phyloP scores from a whole-genome alignment of 1,140 invertebrate genomes.

The Homarus americanus region DNA sequence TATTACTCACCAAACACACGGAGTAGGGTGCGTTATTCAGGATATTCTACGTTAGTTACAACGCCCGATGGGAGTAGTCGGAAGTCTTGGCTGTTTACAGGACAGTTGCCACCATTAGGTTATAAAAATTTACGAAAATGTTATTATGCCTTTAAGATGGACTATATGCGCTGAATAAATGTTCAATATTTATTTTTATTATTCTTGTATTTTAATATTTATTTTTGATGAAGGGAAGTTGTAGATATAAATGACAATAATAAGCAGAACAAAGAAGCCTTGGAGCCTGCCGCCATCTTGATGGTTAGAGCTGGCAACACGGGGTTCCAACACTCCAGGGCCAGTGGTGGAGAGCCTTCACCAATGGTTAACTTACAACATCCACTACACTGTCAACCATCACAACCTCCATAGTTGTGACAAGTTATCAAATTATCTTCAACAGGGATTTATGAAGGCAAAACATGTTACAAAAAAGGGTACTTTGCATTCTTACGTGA shows the following conservation, averaged over 20 bases:
- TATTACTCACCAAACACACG: slow-evolving; percentile 34
- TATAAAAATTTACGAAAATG: slow-evolving; percentile 61
- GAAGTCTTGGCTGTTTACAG: slow-evolving; percentile 48
- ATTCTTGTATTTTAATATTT: neutral
- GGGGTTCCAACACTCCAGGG: slow-evolving; percentile 57
- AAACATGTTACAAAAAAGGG: no score
- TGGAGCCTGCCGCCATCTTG: slow-evolving; percentile 58
- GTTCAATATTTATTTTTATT: neutral
- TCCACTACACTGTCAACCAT: no score
- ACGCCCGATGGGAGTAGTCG: slow-evolving; percentile 54
- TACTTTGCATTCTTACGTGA: no score
- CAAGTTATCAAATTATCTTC: no score
- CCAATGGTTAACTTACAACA: no score
- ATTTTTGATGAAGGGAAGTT: neutral
- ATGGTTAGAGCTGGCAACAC: slow-evolving; percentile 55
- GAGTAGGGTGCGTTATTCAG: neutral
- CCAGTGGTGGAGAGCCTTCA: no score
- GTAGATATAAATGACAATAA: neutral
- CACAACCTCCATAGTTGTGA: no score
- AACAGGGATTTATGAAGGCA: no score
- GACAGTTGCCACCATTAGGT: slow-evolving; percentile 56
- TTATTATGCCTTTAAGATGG: neutral
- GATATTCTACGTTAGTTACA: slow-evolving; percentile 48
- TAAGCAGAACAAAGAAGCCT: slow-evolving; percentile 50
- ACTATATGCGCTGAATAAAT: neutral